Evolutionary conservation across 2,797 vertebrate species (phyloP).

Genomic region (Rhinogobio ventralis): DNA sequence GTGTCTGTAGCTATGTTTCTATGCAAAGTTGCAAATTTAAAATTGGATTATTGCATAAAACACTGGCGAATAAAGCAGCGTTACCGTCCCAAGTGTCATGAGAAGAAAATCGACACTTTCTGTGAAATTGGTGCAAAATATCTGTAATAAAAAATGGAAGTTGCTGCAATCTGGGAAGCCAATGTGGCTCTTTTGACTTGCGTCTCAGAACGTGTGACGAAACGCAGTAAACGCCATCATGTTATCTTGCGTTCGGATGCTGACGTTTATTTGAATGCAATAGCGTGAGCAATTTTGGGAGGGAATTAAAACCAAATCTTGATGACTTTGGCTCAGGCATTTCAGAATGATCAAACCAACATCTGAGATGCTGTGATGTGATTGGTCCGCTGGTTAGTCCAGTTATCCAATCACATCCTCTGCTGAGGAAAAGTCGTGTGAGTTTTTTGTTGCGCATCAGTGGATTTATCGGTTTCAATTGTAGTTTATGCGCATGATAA

Average conservation of each 20-base stretch:
- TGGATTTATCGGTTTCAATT: background rate
- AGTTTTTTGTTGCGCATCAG: background rate
- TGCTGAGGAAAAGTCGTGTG: background rate
- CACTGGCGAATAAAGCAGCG: no score
- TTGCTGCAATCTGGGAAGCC: background rate
- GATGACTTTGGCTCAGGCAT: background rate
- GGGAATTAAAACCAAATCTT: background rate
- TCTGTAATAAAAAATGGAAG: no score
- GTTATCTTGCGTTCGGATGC: background rate
- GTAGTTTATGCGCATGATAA: background rate
- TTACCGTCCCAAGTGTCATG: no score
- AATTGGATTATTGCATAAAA: no score
- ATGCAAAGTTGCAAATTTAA: background rate
- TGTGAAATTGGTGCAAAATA: no score
- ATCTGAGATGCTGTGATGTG: background rate
- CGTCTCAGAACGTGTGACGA: background rate
- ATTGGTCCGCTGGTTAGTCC: background rate
- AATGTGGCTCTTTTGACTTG: background rate
- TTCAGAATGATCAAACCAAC: background rate
- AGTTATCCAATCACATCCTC: background rate
- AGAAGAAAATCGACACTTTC: no score
- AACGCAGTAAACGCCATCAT: fast-evolving
- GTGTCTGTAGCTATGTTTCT: background rate
- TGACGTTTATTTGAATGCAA: background rate
- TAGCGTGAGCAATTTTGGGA: background rate